Conservation (phyloP, 2,797 vertebrate genomes). For the Enteromius viviparus region DNA sequence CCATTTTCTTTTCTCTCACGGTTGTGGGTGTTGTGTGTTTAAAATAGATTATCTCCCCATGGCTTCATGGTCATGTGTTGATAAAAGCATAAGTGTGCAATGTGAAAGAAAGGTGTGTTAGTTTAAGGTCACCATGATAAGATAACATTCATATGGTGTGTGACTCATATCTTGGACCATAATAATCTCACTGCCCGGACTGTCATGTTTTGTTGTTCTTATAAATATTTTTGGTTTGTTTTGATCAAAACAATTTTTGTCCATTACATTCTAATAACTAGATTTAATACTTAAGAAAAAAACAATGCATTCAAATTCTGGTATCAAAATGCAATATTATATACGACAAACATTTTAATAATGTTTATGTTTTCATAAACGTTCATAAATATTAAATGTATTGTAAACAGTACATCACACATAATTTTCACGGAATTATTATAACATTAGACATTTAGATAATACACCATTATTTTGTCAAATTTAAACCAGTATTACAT, state of each 20-base stretch:
- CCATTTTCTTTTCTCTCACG: constrained; percentile 13
- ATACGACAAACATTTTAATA: background rate
- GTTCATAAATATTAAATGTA: background rate
- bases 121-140: constrained; percentile 24
- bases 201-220: constrained; percentile 17
- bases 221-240: background rate
- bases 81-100: constrained; percentile 18
- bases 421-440: background rate
- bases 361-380: background rate
- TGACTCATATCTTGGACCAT: background rate
- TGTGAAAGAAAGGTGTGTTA: constrained; percentile 23
- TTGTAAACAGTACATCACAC: background rate
- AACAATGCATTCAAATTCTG: background rate
- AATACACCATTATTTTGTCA: background rate
- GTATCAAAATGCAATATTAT: background rate
- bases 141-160: constrained; percentile 14
- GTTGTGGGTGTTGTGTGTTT: constrained; percentile 33
- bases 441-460: background rate
- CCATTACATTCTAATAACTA: background rate
- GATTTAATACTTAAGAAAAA: background rate
- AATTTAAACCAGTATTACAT: background rate
- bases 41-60: constrained; percentile 28
- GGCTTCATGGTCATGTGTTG: constrained; percentile 27
- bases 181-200: constrained; percentile 9
- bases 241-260: background rate